Percentiles rank a stretch among this genome's conserved stretches.
phyloP scores from a whole-genome alignment of 2,888 invertebrate species.

The Pomacea canaliculata region DNA sequence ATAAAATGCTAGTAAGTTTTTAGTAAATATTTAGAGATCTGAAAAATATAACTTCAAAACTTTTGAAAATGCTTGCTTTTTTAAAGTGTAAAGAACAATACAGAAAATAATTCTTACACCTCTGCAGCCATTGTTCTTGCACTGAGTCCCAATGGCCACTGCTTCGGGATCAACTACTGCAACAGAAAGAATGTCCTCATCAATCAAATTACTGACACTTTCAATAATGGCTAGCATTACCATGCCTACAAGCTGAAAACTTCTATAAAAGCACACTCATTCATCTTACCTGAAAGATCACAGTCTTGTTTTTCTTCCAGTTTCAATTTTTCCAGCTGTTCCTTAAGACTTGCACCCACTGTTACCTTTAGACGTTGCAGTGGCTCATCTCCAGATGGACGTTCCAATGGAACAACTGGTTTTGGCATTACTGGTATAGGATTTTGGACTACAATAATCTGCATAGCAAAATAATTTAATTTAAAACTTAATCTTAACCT shows the following conservation, averaged over 20 bases:
- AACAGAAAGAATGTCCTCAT: conserved; percentile 11
- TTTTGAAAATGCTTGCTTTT: too few relatives aligned
- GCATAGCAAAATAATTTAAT: background rate
- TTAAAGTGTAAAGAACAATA: too few relatives aligned
- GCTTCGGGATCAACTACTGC: conserved; percentile 24
- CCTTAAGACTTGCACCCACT: conserved; percentile 79
- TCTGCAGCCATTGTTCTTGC: conserved; percentile 88
- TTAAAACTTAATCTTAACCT: too few relatives aligned
- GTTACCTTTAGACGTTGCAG: conserved; percentile 54
- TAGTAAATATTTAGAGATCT: too few relatives aligned
- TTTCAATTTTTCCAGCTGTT: conserved; percentile 73
- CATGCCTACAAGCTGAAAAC: too few relatives aligned
- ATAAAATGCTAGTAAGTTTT: too few relatives aligned
- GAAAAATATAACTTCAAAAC: too few relatives aligned
- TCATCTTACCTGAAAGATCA: too few relatives aligned
- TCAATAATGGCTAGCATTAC: too few relatives aligned
- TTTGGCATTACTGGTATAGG: conserved; percentile 34
- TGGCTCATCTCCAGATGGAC: conserved; percentile 63
- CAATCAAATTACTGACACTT: background rate
- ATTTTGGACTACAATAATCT: conserved; percentile 38
- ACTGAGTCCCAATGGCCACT: conserved; percentile 78
- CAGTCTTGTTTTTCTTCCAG: conserved; percentile 30
- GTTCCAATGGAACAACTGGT: conserved; percentile 33
- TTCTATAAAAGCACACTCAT: too few relatives aligned
- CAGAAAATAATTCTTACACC: conserved; percentile 59